Evolutionary conservation across 1,140 invertebrate species (phyloP).

Genomic region (Hesperophylax magnus): DNA sequence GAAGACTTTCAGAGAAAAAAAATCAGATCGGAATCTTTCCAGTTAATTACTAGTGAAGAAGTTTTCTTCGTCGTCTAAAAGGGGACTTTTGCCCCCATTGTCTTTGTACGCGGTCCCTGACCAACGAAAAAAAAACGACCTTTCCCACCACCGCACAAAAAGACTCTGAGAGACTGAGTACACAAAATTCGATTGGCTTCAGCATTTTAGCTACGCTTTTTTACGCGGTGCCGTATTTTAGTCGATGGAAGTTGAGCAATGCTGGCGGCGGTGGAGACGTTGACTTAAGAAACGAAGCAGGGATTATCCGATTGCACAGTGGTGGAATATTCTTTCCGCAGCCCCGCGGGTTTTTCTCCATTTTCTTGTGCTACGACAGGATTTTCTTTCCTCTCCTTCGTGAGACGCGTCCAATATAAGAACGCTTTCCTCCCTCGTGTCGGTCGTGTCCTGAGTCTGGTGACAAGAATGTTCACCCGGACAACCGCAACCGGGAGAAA

Average conservation of each 20-base stretch:
- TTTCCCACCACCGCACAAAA: too few species aligned
- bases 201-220: not conserved
- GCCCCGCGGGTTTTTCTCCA: not conserved
- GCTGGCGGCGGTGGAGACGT: not conserved
- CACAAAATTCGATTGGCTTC: too few species aligned
- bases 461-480: conserved; percentile 16
- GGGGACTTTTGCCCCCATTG: conserved; percentile 18
- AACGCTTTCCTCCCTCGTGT: not conserved
- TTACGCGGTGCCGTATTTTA: not conserved
- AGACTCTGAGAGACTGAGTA: too few species aligned
- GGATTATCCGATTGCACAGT: conserved; percentile 31
- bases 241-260: not conserved
- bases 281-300: conserved; percentile 28
- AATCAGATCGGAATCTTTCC: conserved; percentile 34
- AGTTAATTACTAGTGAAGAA: conserved; percentile 38
- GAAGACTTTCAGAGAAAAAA: conserved; percentile 15
- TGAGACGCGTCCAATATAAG: not conserved
- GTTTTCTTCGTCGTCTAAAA: not conserved
- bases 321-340: not conserved
- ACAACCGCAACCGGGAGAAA: conserved; percentile 7
- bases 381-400: conserved; percentile 8
- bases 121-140: too few species aligned
- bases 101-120: not conserved
- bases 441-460: not conserved
- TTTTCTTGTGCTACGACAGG: not conserved